Conservation (phyloP, 2,797 vertebrate species). For the Anabas testudineus region DNA sequence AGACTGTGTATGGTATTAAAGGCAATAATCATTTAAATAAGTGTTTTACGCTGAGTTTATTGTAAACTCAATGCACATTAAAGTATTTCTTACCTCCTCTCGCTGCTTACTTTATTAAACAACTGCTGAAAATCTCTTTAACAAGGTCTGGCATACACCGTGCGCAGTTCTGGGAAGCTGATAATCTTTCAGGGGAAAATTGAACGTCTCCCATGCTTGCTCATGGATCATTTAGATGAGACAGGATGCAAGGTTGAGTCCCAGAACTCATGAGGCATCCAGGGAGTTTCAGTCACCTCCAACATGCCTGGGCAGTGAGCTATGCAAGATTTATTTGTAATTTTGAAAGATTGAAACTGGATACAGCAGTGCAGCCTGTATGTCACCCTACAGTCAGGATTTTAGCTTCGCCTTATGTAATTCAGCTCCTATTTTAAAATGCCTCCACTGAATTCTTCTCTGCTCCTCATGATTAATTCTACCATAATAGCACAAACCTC, state of each 20-base stretch:
- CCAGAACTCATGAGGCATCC: conserved; percentile 48
- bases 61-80: background rate
- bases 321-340: conserved; percentile 32
- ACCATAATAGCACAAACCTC: conserved; percentile 1
- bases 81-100: background rate
- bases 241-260: conserved; percentile 48
- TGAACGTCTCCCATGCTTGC: conserved; percentile 19
- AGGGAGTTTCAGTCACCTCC: conserved; percentile 52
- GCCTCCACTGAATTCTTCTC: background rate
- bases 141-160: background rate
- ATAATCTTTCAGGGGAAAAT: conserved; percentile 42
- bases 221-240: conserved; percentile 54
- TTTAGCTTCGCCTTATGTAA: conserved; percentile 4
- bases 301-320: conserved; percentile 57
- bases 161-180: conserved; percentile 35
- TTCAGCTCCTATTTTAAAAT: conserved; percentile 12
- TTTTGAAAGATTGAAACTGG: conserved; percentile 38
- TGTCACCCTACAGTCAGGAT: conserved; percentile 11
- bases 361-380: background rate
- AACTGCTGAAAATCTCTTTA: background rate
- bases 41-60: background rate
- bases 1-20: background rate
- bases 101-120: background rate
- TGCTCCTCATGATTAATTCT: conserved; percentile 12
- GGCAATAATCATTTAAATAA: background rate